Evolutionary conservation across 2,888 invertebrate species (phyloP).

Genomic region (Schizotus pectinicornis): DNA sequence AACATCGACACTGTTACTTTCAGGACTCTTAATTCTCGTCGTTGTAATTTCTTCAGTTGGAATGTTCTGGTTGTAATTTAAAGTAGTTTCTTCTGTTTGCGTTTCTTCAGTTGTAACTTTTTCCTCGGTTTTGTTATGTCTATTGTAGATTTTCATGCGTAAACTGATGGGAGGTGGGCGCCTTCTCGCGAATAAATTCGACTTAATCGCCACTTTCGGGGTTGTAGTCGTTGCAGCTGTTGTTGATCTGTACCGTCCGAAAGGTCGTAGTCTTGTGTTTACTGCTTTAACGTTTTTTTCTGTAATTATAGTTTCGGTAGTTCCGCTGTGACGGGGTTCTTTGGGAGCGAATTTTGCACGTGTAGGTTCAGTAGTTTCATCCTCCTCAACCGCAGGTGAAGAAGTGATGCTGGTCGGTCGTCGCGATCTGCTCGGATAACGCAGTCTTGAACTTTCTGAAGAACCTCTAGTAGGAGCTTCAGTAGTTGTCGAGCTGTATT

Average conservation of each 20-base stretch:
- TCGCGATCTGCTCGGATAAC: conserved; percentile 62
- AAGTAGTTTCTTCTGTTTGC: conserved; percentile 31
- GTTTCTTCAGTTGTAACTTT: conserved; percentile 27
- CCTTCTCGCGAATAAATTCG: conserved; percentile 52
- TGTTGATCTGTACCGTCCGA: conserved; percentile 50
- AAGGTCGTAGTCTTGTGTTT: conserved; percentile 52
- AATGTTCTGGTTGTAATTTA: conserved; percentile 1
- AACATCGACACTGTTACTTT: conserved; percentile 33
- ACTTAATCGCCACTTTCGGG: conserved; percentile 52
- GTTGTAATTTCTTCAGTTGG: conserved; percentile 11
- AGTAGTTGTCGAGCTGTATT: conserved; percentile 59
- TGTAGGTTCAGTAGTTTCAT: conserved; percentile 55
- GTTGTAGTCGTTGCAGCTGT: conserved; percentile 45
- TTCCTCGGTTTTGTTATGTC: conserved; percentile 39
- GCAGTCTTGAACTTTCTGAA: conserved; percentile 36
- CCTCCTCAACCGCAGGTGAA: conserved; percentile 45
- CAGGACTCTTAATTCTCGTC: conserved; percentile 30
- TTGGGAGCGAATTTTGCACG: conserved; percentile 54
- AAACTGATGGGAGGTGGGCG: conserved; percentile 50
- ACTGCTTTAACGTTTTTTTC: conserved; percentile 46
- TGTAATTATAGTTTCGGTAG: conserved; percentile 38
- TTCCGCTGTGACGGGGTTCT: conserved; percentile 47
- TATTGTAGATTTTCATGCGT: conserved; percentile 46
- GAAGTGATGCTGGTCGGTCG: conserved; percentile 54
- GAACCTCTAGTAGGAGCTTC: conserved; percentile 41